Evolutionary conservation across 2,113 vertebrate genomes (phyloP).

Genomic region (Gobiocypris rarus): DNA sequence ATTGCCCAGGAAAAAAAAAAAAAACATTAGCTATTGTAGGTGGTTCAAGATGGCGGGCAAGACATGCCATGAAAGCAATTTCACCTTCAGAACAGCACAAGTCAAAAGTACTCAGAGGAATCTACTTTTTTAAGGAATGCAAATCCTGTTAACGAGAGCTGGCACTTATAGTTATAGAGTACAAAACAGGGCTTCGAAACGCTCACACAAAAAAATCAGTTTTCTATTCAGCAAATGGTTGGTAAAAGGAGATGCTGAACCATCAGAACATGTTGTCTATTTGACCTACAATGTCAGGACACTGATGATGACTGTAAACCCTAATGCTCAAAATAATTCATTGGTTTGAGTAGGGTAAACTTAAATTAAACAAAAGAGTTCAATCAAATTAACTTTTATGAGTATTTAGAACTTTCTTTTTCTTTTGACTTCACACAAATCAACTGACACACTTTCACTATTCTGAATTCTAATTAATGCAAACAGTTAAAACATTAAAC

Average conservation of each 20-base stretch:
- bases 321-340: too few species aligned
- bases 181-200: neutral
- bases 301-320: too few species aligned
- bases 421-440: too few species aligned
- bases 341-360: too few species aligned
- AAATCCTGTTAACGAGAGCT: neutral
- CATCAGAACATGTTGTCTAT: neutral
- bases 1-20: neutral
- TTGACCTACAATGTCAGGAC: neutral
- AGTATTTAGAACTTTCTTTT: too few species aligned
- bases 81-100: slow-evolving; percentile 10
- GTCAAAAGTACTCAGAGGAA: neutral
- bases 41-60: slow-evolving; percentile 3
- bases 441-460: too few species aligned
- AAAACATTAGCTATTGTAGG: neutral
- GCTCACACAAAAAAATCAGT: too few species aligned
- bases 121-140: neutral
- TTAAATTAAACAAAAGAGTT: too few species aligned
- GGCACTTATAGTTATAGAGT: neutral
- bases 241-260: neutral
- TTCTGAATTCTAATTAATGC: too few species aligned
- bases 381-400: too few species aligned
- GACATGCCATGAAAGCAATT: slow-evolving; percentile 9
- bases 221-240: neutral
- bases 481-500: too few species aligned